Evolutionary conservation across 1,140 invertebrate species (phyloP).

Genomic region (Sitodiplosis mosellana): DNA sequence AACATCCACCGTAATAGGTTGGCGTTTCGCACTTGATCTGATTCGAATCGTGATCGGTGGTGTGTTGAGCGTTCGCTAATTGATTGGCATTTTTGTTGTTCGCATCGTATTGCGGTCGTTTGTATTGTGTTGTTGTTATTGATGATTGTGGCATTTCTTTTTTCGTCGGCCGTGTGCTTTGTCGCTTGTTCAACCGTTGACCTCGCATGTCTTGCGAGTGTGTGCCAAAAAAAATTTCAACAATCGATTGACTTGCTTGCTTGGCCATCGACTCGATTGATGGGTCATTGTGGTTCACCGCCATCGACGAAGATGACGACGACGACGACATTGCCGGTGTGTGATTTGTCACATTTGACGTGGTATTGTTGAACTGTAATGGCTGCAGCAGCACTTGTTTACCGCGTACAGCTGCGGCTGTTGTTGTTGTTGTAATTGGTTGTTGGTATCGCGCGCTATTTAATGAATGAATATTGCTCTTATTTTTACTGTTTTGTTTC

Average conservation of each 20-base stretch:
- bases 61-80: neutral
- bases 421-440: neutral
- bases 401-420: no score
- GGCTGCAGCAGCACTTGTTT: no score
- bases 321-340: no score
- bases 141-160: neutral
- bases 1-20: constrained; percentile 5
- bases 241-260: neutral
- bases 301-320: neutral
- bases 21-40: neutral
- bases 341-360: neutral
- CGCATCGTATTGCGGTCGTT: neutral
- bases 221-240: neutral
- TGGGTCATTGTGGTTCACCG: neutral
- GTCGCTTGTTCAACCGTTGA: constrained; percentile 1
- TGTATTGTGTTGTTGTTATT: neutral
- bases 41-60: neutral
- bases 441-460: neutral
- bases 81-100: neutral
- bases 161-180: constrained; percentile 1
- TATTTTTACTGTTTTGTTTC: constrained; percentile 1
- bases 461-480: constrained; percentile 3
- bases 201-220: neutral
- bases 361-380: no score
- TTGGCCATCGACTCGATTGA: neutral